Percentiles rank a stretch among this genome's conserved stretches.
Conservation (phyloP, 2,888 invertebrate genomes). For the Drosophila tanythrix region DNA sequence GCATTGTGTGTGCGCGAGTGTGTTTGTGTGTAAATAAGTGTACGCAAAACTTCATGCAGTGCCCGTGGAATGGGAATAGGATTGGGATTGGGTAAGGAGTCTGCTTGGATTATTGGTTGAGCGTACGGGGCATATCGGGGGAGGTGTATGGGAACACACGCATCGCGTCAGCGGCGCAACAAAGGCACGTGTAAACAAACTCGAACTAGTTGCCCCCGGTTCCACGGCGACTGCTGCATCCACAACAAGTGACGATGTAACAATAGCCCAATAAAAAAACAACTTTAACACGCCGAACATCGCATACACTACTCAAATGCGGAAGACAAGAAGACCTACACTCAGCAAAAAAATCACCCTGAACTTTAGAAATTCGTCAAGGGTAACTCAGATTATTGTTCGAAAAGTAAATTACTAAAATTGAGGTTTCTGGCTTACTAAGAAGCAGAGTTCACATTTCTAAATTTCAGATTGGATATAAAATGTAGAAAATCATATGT, state of each 20-base stretch:
- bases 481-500: too few species aligned
- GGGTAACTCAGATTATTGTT: neutral
- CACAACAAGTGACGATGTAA: slow-evolving; percentile 72
- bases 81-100: neutral
- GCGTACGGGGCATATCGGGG: neutral
- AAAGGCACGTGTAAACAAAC: slow-evolving; percentile 80
- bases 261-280: slow-evolving; percentile 33
- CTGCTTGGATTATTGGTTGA: neutral
- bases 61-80: slow-evolving; percentile 20
- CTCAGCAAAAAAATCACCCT: neutral
- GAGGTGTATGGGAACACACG: slow-evolving; percentile 64
- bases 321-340: neutral
- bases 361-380: neutral
- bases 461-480: too few species aligned
- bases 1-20: slow-evolving; percentile 21
- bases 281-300: slow-evolving; percentile 54
- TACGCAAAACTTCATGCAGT: slow-evolving; percentile 80
- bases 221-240: slow-evolving; percentile 45
- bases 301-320: slow-evolving; percentile 44
- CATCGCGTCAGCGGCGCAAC: slow-evolving; percentile 76
- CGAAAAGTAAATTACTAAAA: too few species aligned
- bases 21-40: slow-evolving; percentile 78
- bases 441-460: too few species aligned
- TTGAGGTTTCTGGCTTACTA: too few species aligned
- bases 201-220: slow-evolving; percentile 63